Evolutionary conservation across 2,888 invertebrate genomes (phyloP).

Genomic region (Limenitis camilla): DNA sequence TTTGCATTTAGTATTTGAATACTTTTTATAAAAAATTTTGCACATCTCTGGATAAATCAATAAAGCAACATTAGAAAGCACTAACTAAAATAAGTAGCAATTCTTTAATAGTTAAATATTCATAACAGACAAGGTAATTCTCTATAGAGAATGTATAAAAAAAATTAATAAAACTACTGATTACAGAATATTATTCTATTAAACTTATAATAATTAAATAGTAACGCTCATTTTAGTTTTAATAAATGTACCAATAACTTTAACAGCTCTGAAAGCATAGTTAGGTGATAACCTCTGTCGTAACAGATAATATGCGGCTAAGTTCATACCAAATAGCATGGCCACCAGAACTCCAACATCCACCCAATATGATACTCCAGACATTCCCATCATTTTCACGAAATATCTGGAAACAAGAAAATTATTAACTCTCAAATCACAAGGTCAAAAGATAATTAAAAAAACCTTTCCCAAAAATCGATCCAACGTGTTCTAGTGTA

Average conservation of each 20-base stretch:
- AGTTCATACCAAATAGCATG: constrained; percentile 78
- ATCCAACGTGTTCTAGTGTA: neutral
- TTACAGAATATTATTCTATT: neutral
- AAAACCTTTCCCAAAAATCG: neutral
- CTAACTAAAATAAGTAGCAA: too few species aligned
- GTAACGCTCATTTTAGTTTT: constrained; percentile 74
- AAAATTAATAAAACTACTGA: too few species aligned
- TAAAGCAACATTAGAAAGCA: too few species aligned
- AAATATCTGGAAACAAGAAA: constrained; percentile 72
- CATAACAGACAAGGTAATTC: too few species aligned
- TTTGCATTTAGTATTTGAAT: too few species aligned
- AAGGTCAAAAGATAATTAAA: too few species aligned
- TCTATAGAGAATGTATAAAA: too few species aligned
- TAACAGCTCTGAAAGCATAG: constrained; percentile 81
- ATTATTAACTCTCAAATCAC: too few species aligned
- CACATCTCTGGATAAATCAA: too few species aligned
- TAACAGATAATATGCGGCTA: constrained; percentile 81
- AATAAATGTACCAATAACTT: constrained; percentile 80
- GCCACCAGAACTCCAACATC: constrained; percentile 77
- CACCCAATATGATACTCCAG: constrained; percentile 78
- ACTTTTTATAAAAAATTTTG: too few species aligned
- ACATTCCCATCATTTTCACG: constrained; percentile 83
- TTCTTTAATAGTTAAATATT: too few species aligned
- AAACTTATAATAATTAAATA: neutral
- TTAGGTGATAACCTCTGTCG: constrained; percentile 81